Evolutionary conservation across 1,140 invertebrate species (phyloP).

Genomic region (Zelostemma sp.): DNA sequence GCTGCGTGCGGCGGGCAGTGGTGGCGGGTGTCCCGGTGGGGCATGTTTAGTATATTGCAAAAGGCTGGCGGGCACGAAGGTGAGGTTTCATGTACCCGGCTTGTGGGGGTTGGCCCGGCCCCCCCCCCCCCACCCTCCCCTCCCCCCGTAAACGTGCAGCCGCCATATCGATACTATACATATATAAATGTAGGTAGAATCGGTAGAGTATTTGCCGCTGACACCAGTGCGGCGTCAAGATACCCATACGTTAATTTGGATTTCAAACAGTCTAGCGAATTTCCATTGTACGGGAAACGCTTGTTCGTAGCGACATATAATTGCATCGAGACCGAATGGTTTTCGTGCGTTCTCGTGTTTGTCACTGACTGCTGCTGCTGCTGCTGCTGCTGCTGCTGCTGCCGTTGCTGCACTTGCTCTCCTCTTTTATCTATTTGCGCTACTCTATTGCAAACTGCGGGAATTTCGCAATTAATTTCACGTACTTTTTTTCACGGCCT

Average conservation of each 20-base stretch:
- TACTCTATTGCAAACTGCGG: slow-evolving; percentile 8
- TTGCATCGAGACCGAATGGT: slow-evolving; percentile 53
- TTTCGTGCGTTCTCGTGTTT: slow-evolving; percentile 44
- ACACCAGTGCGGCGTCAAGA: slow-evolving; percentile 57
- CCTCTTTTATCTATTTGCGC: too few species aligned
- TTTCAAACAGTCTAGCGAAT: slow-evolving; percentile 67
- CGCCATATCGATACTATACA: too few species aligned
- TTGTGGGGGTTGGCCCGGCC: too few species aligned
- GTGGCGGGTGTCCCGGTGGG: too few species aligned
- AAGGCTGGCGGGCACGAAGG: too few species aligned
- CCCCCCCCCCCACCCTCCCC: too few species aligned
- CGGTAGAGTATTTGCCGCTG: slow-evolving; percentile 46
- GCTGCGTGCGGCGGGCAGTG: too few species aligned
- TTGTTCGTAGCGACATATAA: slow-evolving; percentile 52
- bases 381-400: slow-evolving; percentile 56
- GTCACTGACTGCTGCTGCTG: slow-evolving; percentile 59
- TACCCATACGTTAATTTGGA: slow-evolving; percentile 63
- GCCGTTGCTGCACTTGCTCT: too few species aligned
- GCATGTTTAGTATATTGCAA: too few species aligned
- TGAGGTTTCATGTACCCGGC: too few species aligned
- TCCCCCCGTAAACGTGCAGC: too few species aligned
- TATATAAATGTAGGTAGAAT: slow-evolving; percentile 40
- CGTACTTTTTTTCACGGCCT: too few species aligned
- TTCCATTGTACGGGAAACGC: slow-evolving; percentile 60
- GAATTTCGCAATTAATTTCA: slow-evolving; percentile 44